Evolutionary conservation across 2,113 vertebrate genomes (phyloP).

Genomic region (Zeus faber): DNA sequence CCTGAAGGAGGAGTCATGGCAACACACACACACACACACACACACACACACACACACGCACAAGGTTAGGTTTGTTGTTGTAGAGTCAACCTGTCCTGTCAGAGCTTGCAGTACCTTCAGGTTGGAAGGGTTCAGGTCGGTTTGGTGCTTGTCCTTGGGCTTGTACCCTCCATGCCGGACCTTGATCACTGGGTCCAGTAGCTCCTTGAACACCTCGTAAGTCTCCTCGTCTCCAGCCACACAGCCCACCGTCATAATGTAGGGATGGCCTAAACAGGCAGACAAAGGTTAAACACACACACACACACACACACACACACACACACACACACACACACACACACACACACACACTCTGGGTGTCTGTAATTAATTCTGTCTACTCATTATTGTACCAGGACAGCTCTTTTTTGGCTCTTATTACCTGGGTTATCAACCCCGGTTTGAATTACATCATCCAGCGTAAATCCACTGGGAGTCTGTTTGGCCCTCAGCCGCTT

Average conservation of each 20-base stretch:
- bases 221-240: conserved; percentile 92
- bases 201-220: conserved; percentile 88
- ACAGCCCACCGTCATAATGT: conserved; percentile 92
- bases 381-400: no score
- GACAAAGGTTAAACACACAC: neutral
- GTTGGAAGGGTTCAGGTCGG: conserved; percentile 85
- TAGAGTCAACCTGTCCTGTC: no score
- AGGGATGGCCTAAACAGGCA: conserved; percentile 83
- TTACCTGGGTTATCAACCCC: conserved; percentile 94
- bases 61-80: no score
- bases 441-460: conserved; percentile 91
- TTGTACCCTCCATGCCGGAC: conserved; percentile 94
- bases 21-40: no score
- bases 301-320: conserved; percentile 1
- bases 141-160: conserved; percentile 89
- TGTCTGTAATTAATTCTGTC: no score
- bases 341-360: neutral
- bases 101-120: conserved; percentile 79
- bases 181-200: conserved; percentile 91
- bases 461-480: conserved; percentile 86
- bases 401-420: no score
- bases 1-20: no score
- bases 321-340: conserved; percentile 1
- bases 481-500: conserved; percentile 79
- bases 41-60: no score